phyloP scores from a whole-genome alignment of 1,140 invertebrate genomes.

The Anoplolepis gracilipes region DNA sequence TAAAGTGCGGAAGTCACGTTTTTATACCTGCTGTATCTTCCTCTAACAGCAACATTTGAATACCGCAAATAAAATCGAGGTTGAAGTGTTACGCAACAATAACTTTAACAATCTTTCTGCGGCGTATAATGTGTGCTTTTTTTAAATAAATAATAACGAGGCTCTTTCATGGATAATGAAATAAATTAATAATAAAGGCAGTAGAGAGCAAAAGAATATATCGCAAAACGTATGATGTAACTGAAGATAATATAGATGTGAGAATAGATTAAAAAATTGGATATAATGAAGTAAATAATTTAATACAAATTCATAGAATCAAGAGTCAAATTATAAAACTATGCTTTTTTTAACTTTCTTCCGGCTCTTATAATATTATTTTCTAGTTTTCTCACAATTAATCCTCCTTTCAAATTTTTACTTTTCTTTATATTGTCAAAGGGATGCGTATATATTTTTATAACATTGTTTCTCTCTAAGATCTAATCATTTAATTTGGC shows the following conservation, averaged over 20 bases:
- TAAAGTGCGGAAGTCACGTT: background rate
- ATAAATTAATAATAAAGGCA: too few relatives aligned
- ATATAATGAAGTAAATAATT: too few relatives aligned
- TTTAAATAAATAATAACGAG: too few relatives aligned
- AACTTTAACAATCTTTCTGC: background rate
- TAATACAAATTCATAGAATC: too few relatives aligned
- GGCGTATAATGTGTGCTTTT: background rate
- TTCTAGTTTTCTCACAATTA: background rate
- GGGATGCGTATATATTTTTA: background rate
- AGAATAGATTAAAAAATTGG: too few relatives aligned
- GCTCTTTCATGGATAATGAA: too few relatives aligned
- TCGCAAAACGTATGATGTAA: too few relatives aligned
- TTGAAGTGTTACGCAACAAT: background rate
- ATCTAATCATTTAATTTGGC: constrained; percentile 16
- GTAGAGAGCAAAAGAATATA: too few relatives aligned
- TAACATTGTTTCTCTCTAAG: background rate
- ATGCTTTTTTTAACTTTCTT: background rate
- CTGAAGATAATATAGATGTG: too few relatives aligned
- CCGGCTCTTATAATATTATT: background rate
- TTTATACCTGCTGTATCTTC: background rate
- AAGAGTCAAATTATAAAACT: too few relatives aligned
- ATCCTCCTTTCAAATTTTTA: background rate
- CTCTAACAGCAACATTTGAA: background rate
- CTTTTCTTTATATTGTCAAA: background rate
- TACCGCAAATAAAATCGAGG: background rate